Conservation (phyloP, 2,113 vertebrate genomes). For the Charadrius vociferus region DNA sequence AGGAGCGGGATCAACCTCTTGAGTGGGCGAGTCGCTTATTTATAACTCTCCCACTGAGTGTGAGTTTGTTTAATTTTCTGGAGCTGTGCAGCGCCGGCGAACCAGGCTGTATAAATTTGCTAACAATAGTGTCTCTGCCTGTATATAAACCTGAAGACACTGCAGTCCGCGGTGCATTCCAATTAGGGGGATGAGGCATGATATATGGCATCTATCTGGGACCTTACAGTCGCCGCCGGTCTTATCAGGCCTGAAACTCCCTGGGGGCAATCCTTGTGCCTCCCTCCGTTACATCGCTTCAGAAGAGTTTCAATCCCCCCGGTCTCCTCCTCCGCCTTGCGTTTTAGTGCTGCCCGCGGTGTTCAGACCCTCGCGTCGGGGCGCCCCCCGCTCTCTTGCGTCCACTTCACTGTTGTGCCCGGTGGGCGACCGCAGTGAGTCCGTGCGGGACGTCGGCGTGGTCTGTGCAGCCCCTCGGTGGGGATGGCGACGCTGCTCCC, state of each 20-base stretch:
- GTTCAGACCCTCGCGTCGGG: accelerated
- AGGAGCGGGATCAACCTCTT: neutral
- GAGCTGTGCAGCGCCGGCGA: neutral
- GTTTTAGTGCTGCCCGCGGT: accelerated
- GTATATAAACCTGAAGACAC: neutral
- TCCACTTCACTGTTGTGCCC: accelerated
- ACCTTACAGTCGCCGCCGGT: neutral
- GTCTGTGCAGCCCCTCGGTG: accelerated
- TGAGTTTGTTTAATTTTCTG: slow-evolving; percentile 40
- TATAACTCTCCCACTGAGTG: slow-evolving; percentile 27
- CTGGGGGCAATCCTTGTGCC: accelerated
- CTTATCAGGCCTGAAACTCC: neutral
- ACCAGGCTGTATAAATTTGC: neutral
- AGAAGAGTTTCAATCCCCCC: accelerated
- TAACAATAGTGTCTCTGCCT: slow-evolving; percentile 20
- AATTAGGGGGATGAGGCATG: neutral
- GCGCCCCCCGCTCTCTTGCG: accelerated
- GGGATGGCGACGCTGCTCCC: accelerated
- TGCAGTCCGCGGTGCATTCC: neutral
- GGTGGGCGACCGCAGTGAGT: accelerated
- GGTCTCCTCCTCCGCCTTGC: neutral
- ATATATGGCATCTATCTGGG: neutral
- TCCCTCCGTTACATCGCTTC: accelerated
- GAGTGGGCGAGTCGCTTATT: slow-evolving; percentile 33
- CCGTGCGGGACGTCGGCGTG: accelerated